Evolutionary conservation across 1,140 invertebrate genomes (phyloP), one percentile per base, ranked within the genome.

Genomic region (Drosophila micromelanica): DNA sequence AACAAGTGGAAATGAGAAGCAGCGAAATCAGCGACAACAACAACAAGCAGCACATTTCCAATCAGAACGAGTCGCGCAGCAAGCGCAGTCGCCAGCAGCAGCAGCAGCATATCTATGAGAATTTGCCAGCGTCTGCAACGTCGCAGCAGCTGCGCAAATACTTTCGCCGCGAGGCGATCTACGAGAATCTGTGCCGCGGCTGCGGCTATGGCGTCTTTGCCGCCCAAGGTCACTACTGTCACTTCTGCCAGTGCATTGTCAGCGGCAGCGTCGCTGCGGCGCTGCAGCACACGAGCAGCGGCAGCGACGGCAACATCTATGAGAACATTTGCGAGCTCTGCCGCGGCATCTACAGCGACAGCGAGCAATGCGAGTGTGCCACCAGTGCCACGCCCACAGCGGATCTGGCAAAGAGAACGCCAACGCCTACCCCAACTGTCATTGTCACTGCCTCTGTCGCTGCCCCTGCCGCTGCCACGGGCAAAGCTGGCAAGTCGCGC

Each of bases 131-230:
- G 32, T 45, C 73, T 7, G 38, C 48, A 1, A 48, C 46, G 55
- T 70, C 42, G 71, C 56, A 79, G 43, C 76, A 80, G 60, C 64
- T 91, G 57, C 73, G 75, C 55, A 91, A 90, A 52, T 90, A 91
- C 55, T 91, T 91, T 73, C 78, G 71, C 5, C 73, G 77, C 38
- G 86, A 77, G 55, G 69, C 68, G 8, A 85, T 91, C 67, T 92
- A 92, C 55, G 91, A 92, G 61, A 92, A 92, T 78, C 32, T 92
- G n/a, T 92, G 91, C 42, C 78, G 75, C 17, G 91, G 91, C 52
- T 92, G 91, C 35, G 90, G 91, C 42, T 92, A 92, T 37, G 91
- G 91, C 2, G 86, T 92, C 4, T 92, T 92, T 38, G 82, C 60
- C 2, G 85, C 91, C n/a, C 74, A 78, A 49, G 91, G 91, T n/a